Percentiles rank a stretch among this genome's conserved stretches.
These are phyloP conservation scores for Chelonia mydas DNA, from an alignment of 2,797 vertebrate species.

Conservation along the genomic window DNA sequence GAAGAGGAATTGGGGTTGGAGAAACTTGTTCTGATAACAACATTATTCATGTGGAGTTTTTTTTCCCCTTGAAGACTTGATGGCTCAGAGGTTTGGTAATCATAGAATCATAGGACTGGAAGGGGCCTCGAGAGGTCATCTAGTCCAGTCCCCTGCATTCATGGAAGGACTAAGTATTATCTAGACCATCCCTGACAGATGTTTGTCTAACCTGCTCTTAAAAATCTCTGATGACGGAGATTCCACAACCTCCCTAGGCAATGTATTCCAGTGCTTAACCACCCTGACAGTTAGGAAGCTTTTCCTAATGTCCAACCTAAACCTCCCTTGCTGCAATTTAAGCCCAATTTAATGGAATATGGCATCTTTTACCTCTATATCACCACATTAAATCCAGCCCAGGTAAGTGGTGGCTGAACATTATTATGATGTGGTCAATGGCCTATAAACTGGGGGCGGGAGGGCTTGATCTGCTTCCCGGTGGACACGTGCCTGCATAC, in stretches of 20 bases:
- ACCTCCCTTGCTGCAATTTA: too few relatives aligned
- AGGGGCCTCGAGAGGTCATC: too few relatives aligned
- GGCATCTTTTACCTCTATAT: not conserved
- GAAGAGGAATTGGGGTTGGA: not conserved
- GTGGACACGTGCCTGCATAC: rapidly evolving
- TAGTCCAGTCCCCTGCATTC: too few relatives aligned
- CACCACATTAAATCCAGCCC: not conserved
- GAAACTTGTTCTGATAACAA: not conserved
- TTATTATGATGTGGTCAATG: rapidly evolving
- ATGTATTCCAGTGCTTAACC: too few relatives aligned
- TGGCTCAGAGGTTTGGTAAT: not conserved
- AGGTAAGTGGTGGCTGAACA: not conserved
- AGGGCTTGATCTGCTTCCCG: not conserved
- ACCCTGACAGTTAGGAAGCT: too few relatives aligned
- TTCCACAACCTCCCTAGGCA: rapidly evolving
- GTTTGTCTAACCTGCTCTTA: too few relatives aligned
- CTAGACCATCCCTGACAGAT: too few relatives aligned
- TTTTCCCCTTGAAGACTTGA: not conserved
- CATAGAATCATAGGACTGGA: too few relatives aligned
- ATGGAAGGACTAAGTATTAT: too few relatives aligned
- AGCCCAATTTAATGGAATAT: not conserved
- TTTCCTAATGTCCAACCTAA: too few relatives aligned
- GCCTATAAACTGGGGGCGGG: not conserved
- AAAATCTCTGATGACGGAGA: too few relatives aligned
- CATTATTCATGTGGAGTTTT: not conserved